Conservation (phyloP, 2,797 vertebrate genomes). For the Schizopygopsis pylzovi region DNA sequence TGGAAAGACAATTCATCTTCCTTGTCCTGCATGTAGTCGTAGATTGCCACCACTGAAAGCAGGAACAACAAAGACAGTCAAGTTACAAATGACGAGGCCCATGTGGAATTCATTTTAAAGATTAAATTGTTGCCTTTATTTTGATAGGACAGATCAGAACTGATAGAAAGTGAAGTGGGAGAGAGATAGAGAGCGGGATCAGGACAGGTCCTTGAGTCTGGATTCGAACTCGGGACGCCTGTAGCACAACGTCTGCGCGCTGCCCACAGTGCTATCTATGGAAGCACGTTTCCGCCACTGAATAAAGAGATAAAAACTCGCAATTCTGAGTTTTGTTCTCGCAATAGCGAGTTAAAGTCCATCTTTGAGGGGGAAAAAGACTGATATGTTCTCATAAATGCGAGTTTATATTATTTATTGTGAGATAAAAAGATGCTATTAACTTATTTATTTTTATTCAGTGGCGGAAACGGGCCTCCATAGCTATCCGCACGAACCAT, state of each 20-base stretch:
- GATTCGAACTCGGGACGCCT: neutral
- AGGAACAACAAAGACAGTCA: neutral
- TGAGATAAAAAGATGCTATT: too few species aligned
- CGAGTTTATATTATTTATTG: too few species aligned
- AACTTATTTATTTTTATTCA: too few species aligned
- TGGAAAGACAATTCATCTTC: slow-evolving; percentile 96
- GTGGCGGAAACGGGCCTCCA: too few species aligned
- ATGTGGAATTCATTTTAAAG: neutral
- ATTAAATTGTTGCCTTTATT: neutral
- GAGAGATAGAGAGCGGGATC: neutral
- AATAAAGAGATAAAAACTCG: too few species aligned
- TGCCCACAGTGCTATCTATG: too few species aligned
- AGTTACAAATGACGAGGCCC: neutral
- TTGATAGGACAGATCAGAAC: neutral
- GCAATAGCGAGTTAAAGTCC: too few species aligned
- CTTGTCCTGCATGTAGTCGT: slow-evolving; percentile 94
- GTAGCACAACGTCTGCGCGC: too few species aligned
- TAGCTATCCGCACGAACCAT: neutral
- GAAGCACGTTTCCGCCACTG: too few species aligned
- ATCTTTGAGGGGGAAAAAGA: too few species aligned
- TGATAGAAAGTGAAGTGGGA: neutral
- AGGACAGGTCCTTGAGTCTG: neutral
- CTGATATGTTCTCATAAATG: too few species aligned
- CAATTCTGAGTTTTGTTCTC: too few species aligned
- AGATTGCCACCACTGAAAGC: slow-evolving; percentile 92